Evolutionary conservation across 2,797 vertebrate species (phyloP).

Genomic region (Garrulus glandarius): DNA sequence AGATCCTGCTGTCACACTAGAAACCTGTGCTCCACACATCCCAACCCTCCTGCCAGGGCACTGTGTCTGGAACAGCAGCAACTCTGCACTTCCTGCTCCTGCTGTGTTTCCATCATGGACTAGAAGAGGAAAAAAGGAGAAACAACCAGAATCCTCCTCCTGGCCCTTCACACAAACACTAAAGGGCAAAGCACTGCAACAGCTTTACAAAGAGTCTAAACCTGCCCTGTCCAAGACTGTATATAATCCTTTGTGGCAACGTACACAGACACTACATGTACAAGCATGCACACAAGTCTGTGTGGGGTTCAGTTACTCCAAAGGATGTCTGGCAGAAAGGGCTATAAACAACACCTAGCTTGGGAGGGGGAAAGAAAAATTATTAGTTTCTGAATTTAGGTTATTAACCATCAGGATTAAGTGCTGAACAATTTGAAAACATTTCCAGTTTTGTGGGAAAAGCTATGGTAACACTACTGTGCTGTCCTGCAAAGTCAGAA

Average conservation of each 20-base stretch:
- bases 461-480: fast-evolving
- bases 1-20: fast-evolving
- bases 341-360: not conserved
- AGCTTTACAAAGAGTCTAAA: not conserved
- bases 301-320: not conserved
- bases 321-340: not conserved
- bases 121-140: fast-evolving
- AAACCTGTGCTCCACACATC: not conserved
- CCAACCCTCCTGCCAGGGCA: not conserved
- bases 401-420: not conserved
- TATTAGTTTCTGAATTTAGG: not conserved
- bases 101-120: not conserved
- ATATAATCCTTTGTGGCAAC: not conserved
- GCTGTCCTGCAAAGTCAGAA: not conserved
- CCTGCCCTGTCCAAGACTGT: not conserved
- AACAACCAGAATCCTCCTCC: not conserved
- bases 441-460: not conserved
- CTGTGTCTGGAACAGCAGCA: not conserved
- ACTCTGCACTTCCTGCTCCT: not conserved
- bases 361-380: not conserved
- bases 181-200: not conserved
- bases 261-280: not conserved
- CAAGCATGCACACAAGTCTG: not conserved
- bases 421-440: not conserved
- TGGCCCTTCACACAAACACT: not conserved